phyloP scores from a whole-genome alignment of 92 coral and sea anemone species.

The Metridium senile region DNA sequence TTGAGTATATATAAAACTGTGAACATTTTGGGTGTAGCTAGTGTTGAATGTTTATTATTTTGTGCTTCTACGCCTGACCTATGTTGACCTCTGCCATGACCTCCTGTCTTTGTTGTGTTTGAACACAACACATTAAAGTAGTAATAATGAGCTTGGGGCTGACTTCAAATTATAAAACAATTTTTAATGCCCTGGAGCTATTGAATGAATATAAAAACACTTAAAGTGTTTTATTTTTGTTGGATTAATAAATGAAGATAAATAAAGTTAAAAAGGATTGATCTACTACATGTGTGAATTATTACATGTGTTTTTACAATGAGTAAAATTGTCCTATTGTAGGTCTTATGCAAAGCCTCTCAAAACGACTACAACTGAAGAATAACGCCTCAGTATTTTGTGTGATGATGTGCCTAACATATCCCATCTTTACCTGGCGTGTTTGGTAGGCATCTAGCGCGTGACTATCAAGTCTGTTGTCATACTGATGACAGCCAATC shows the following conservation, averaged over 20 bases:
- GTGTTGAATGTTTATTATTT: neutral
- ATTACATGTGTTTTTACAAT: no score
- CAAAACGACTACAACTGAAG: neutral
- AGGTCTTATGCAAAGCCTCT: no score
- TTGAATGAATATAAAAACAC: no score
- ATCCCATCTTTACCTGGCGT: conserved; percentile 63
- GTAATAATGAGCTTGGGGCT: no score
- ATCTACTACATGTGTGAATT: no score
- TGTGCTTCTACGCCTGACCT: neutral
- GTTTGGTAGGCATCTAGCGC: conserved; percentile 65
- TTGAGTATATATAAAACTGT: no score
- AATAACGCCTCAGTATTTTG: neutral
- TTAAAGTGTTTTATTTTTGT: no score
- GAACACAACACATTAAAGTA: neutral
- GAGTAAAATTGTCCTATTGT: no score
- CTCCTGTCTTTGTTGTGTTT: neutral
- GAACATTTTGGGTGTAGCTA: neutral
- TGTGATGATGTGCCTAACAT: conserved; percentile 19
- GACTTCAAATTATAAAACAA: no score
- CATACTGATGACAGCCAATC: conserved; percentile 78
- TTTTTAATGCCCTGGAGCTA: no score
- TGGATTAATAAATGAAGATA: no score
- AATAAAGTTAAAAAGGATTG: no score
- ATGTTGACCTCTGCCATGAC: neutral
- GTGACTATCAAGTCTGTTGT: conserved; percentile 65